These are phyloP conservation scores for Cynaeus angustus DNA, from an alignment of 2,888 invertebrate genomes.

Conservation along the genomic window DNA sequence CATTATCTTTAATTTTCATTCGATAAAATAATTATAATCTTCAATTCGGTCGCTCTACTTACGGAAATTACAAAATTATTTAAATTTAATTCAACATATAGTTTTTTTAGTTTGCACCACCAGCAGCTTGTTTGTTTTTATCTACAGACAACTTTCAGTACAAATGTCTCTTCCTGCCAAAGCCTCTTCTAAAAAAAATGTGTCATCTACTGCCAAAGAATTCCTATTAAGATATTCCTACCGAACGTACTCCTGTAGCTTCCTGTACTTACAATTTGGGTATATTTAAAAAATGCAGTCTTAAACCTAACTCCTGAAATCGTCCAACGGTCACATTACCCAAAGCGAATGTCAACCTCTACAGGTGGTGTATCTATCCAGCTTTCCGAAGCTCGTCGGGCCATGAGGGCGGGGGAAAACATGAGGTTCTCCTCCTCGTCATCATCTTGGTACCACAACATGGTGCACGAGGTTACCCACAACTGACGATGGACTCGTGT, in stretches of 20 bases:
- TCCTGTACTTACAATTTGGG: constrained; percentile 15
- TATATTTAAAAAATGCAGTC: background rate
- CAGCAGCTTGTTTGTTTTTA: no score
- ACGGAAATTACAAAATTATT: no score
- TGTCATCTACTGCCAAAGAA: no score
- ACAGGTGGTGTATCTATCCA: constrained; percentile 92
- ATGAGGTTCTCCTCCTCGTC: constrained; percentile 90
- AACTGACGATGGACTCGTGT: constrained; percentile 34
- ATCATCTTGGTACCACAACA: constrained; percentile 87
- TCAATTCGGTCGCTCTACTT: no score
- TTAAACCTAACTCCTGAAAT: constrained; percentile 15
- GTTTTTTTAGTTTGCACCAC: no score
- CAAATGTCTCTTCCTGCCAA: no score
- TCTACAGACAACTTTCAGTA: no score
- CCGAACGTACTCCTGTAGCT: background rate
- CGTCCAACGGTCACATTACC: constrained; percentile 24
- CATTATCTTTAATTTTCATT: no score
- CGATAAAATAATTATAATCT: no score
- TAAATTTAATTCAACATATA: no score
- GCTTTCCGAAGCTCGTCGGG: constrained; percentile 89
- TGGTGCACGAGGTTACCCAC: constrained; percentile 62
- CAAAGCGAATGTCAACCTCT: constrained; percentile 76
- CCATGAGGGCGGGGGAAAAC: constrained; percentile 91
- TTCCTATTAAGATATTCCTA: no score
- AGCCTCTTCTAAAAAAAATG: no score